A percentile compares a stretch with the other conserved stretches of the same genome.
phyloP scores from a whole-genome alignment of 2,797 vertebrate species.

The Chloroceryle amazona region DNA sequence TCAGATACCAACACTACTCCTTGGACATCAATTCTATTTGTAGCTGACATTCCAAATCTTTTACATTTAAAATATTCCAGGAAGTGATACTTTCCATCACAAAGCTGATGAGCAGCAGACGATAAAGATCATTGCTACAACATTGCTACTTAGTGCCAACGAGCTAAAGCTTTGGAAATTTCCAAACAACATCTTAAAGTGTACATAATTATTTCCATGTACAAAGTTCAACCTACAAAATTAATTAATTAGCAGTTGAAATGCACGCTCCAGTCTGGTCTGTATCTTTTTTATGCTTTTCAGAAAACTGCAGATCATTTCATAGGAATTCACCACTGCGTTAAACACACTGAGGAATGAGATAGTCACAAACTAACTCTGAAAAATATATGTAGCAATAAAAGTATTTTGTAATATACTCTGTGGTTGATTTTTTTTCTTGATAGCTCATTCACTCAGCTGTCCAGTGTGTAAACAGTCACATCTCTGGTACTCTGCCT shows the following conservation, averaged over 20 bases:
- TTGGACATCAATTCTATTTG: background rate
- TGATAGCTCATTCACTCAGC: background rate
- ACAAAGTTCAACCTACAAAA: background rate
- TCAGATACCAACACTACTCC: background rate
- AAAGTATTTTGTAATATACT: background rate
- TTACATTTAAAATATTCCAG: background rate
- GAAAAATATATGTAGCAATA: background rate
- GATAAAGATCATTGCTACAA: background rate
- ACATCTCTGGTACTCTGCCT: background rate
- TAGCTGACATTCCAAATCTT: background rate
- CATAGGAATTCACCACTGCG: background rate
- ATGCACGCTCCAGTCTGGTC: background rate
- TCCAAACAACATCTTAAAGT: background rate
- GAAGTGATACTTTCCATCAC: background rate
- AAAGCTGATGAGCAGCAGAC: background rate
- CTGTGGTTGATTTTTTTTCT: fast-evolving
- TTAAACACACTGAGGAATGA: background rate
- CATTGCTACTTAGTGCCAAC: background rate
- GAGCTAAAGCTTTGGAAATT: background rate
- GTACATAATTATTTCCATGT: background rate
- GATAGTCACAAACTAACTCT: background rate
- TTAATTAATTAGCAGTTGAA: background rate
- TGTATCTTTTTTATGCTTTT: background rate
- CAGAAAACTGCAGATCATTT: background rate
- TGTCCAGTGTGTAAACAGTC: background rate